These are phyloP conservation scores for Lithophane semibrunnea DNA, from an alignment of 2,888 invertebrate species.

Conservation along the genomic window DNA sequence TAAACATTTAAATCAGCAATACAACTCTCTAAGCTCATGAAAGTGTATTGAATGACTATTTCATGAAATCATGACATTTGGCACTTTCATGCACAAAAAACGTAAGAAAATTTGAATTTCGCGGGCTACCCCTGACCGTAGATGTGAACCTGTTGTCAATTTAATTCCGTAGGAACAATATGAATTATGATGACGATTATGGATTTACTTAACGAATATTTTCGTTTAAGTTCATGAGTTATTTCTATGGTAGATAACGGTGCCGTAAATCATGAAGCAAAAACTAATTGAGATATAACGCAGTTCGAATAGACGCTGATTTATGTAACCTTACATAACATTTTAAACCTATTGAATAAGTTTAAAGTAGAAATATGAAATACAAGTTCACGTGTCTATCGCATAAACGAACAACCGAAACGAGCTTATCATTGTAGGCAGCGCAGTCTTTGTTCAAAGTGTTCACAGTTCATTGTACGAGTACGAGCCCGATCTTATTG, in stretches of 20 bases:
- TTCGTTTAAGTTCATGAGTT: background rate
- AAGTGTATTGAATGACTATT: too few relatives aligned
- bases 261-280: too few relatives aligned
- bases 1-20: too few relatives aligned
- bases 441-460: slow-evolving; percentile 59
- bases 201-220: background rate
- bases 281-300: background rate
- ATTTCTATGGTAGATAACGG: background rate
- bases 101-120: too few relatives aligned
- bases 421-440: slow-evolving; percentile 54
- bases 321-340: slow-evolving; percentile 8
- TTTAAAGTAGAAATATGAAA: background rate
- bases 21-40: too few relatives aligned
- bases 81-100: too few relatives aligned
- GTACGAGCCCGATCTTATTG: slow-evolving; percentile 62
- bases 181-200: background rate
- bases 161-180: background rate
- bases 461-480: slow-evolving; percentile 63
- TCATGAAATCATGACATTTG: too few relatives aligned
- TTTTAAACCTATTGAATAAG: background rate
- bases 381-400: slow-evolving; percentile 5
- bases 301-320: background rate
- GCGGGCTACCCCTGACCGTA: too few relatives aligned
- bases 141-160: background rate
- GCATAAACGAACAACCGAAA: slow-evolving; percentile 38